Conservation (phyloP, 2,797 vertebrate species). For the Urosaurus nigricauda region DNA sequence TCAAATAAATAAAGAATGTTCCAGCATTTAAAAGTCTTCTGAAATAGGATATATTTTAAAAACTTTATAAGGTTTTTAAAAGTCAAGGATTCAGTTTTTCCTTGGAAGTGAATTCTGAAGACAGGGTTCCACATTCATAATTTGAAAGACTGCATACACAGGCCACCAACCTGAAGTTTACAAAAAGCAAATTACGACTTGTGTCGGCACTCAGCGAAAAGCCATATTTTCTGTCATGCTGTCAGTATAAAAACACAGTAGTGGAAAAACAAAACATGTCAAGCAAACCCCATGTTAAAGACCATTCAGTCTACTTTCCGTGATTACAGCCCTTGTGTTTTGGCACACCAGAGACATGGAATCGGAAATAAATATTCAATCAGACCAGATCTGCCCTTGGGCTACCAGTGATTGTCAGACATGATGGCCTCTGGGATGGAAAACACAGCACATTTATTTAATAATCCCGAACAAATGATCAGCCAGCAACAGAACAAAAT, state of each 20-base stretch:
- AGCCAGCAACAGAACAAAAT: neutral
- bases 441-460: slow-evolving; percentile 20
- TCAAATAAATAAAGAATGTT: neutral
- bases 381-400: slow-evolving; percentile 4
- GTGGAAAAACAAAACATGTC: neutral
- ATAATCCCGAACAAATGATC: slow-evolving; percentile 7
- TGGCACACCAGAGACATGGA: neutral
- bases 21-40: neutral
- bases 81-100: neutral
- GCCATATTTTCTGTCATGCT: neutral
- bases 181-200: slow-evolving; percentile 4
- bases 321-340: neutral
- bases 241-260: neutral
- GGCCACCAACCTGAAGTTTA: neutral
- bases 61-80: neutral
- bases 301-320: neutral
- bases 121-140: neutral
- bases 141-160: neutral
- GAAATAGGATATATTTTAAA: neutral
- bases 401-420: slow-evolving; percentile 12
- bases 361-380: slow-evolving; percentile 17
- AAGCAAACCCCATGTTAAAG: slow-evolving; percentile 3
- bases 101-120: neutral
- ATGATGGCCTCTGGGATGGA: neutral
- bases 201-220: slow-evolving; percentile 5